Base-by-base conservation (phyloP, 2,797 vertebrate species). In the Trachurus trachurus region DNA sequence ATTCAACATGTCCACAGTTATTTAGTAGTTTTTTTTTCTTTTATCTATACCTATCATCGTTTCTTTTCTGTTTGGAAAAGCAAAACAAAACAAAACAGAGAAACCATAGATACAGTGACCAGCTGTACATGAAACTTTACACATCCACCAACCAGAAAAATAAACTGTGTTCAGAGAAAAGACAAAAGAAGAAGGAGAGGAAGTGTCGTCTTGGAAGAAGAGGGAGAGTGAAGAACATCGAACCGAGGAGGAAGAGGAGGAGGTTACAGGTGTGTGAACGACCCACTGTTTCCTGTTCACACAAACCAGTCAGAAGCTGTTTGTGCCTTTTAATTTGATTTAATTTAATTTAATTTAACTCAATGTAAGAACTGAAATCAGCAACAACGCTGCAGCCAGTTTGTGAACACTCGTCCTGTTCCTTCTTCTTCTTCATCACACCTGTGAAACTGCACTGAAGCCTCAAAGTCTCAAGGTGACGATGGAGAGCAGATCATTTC, bases 41-140 rank as follows among this genome's bases (percentile, higher is more conserved):
- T 22, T 9, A 54, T 50, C 26, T 47, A 52, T 21, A 47, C 2
- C 58, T 69, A 74, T 71, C 16, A 19, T 74, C 63, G 22, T 59
- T 21, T 78, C 39, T 78, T 73, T 76, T 76, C 60, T 70, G 45
- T 49, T 83, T 71, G 69, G 11, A 70, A 71, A 88, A 81, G 78
- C 44, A 67, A 81, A 90, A 90, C 83, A 34, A 34, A 34, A 34
- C 31, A 1, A 34, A 34, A 34, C 31, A 1, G 5, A 34, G 26
- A 26, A 26, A 26, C 26, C 37, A 31, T 34, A 89, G 72, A 85
- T 10, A 88, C 39, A 63, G 50, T 63, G 78, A 80, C 45, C 47
- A 37, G 67, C 61, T 42, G 40, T 42, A 89, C 83, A 86, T 66
- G 50, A 81, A 85, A 77, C 68, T 78, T 83, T 81, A 87, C 75